Evolutionary conservation across 2,888 invertebrate species (phyloP), one percentile per base, ranked within the genome.

Genomic region (Diaphora mendica): DNA sequence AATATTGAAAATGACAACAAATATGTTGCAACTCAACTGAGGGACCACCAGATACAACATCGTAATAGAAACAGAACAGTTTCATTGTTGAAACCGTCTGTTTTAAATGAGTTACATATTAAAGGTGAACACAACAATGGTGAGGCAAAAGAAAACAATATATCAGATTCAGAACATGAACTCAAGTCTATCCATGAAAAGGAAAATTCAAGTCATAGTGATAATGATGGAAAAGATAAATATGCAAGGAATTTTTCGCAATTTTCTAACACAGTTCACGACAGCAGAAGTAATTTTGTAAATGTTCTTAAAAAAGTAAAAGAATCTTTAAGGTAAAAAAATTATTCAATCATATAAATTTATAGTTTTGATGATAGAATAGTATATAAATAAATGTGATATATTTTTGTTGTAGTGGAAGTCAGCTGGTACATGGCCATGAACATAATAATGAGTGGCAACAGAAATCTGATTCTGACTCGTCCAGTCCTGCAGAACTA

Each of bases 281-380:
- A 93, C 71, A 94, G 92, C 76, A 91, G 95, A 82, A 93, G 85
- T 78, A 94, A 95, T 84, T 94, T 95, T 89, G 87, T 91, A 20
- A 93, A 94, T 91, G 91, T 93, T 20, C 86, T 96, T 2, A 95
- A 93, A 77, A 96, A 95, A 88, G 94, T 93, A 8, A 95, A 95
- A 75, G 94, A 95, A 83, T 89, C 91, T 48, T 90, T 94, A 66
- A 91, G 92, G 96, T 96, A 86, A 93, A 92, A 89, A 82, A 73
- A 23, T 26, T 42, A 26, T 39, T 17, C 11, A 62, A 64, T 11
- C 3, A 70, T 68, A 59, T 39, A 9, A n/a, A 44, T 51, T 51
- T 13, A 15, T 67, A 15, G n/a, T 64, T 35, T 62, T 26, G 23
- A 5, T 1, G 44, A 44, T 17, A 5, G 20, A 20, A 51, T 20